Percentiles rank a stretch among this genome's conserved stretches.
Evolutionary conservation across 2,113 vertebrate genomes (phyloP).

Genomic region (Carlito syrichta): DNA sequence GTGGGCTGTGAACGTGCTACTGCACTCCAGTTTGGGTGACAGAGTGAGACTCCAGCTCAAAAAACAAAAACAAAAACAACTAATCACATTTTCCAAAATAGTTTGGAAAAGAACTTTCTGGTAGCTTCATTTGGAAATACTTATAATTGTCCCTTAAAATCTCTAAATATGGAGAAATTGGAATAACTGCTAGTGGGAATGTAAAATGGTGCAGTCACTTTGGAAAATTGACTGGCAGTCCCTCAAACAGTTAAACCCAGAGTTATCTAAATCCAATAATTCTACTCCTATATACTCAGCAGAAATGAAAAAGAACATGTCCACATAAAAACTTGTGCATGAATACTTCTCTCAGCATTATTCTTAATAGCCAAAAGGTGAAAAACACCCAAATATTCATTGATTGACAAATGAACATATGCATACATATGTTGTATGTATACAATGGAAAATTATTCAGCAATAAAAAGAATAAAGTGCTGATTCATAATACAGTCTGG

Average conservation of each 20-base stretch:
- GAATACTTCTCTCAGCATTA: background rate
- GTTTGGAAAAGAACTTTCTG: background rate
- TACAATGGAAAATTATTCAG: background rate
- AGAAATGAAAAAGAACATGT: background rate
- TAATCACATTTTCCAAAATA: background rate
- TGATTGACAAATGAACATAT: background rate
- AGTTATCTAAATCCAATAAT: background rate
- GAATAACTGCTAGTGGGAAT: background rate
- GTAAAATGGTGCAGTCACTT: background rate
- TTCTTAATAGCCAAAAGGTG: background rate
- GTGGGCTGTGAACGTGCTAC: no score
- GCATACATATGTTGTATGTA: rapidly evolving
- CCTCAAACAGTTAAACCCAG: background rate
- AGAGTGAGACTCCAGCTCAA: no score
- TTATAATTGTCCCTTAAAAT: background rate
- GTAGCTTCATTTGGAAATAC: background rate
- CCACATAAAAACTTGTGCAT: background rate
- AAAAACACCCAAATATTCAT: background rate
- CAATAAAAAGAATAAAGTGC: background rate
- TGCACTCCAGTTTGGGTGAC: no score
- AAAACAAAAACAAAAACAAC: background rate
- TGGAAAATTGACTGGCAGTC: background rate
- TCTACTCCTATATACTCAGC: background rate
- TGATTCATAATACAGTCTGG: background rate
- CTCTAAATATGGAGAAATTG: background rate